phyloP scores from a whole-genome alignment of 2,113 vertebrate genomes.

The Leuciscus idus region DNA sequence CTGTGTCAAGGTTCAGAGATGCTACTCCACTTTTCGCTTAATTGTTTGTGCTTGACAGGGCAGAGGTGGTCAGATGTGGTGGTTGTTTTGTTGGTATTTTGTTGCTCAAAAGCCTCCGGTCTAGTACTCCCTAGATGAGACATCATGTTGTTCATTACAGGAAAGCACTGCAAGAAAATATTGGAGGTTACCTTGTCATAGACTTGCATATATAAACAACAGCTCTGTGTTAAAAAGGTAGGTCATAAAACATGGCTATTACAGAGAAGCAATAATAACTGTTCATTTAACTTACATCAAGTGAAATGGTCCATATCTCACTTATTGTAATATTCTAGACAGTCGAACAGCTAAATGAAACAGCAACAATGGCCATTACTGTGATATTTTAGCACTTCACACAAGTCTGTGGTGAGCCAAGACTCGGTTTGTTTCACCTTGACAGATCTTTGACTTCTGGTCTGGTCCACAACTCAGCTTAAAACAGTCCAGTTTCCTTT shows the following conservation, averaged over 20 bases:
- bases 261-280: not conserved
- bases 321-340: not conserved
- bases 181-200: not conserved
- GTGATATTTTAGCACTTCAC: not conserved
- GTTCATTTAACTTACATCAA: not conserved
- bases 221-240: not conserved
- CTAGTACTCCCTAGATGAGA: not conserved
- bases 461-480: not conserved
- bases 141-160: constrained; percentile 19
- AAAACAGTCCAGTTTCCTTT: too few species aligned
- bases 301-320: constrained; percentile 2
- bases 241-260: not conserved
- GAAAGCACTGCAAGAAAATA: not conserved
- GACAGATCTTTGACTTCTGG: not conserved
- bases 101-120: not conserved
- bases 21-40: not conserved
- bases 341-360: not conserved
- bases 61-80: constrained; percentile 7
- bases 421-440: not conserved
- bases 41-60: constrained; percentile 15
- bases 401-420: not conserved
- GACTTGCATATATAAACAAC: not conserved
- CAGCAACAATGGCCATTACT: not conserved
- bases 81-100: constrained; percentile 3
- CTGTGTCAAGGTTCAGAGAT: constrained; percentile 24